phyloP scores from a whole-genome alignment of 2,113 vertebrate genomes.

The Syngnathus typhle region DNA sequence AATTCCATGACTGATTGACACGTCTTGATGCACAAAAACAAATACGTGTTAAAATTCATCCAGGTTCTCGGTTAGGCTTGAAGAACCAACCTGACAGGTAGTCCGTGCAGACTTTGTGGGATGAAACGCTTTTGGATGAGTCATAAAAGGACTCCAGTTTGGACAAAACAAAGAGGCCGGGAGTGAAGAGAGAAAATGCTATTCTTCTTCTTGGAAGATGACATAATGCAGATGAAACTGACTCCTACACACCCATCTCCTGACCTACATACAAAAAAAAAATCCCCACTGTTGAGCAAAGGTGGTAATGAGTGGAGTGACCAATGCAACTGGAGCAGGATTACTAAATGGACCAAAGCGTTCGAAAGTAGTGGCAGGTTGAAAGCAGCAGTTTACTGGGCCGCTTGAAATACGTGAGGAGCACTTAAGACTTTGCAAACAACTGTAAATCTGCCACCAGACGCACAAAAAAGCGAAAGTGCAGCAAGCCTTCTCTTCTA shows the following conservation, averaged over 20 bases:
- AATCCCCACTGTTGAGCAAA: constrained; percentile 17
- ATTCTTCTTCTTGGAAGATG: constrained; percentile 43
- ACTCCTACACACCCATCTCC: constrained; percentile 60
- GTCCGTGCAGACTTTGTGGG: constrained; percentile 14
- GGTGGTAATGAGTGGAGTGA: constrained; percentile 37
- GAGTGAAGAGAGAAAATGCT: constrained; percentile 43
- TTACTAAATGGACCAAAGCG: not conserved
- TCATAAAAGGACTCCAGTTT: constrained; percentile 44
- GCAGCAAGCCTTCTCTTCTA: constrained; percentile 12
- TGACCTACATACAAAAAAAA: constrained; percentile 59
- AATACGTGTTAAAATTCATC: not conserved
- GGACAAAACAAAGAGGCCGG: constrained; percentile 41
- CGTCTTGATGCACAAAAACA: not conserved
- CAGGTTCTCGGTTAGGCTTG: not conserved
- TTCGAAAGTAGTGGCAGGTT: not conserved
- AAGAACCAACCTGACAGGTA: constrained; percentile 34
- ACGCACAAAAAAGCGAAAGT: not conserved
- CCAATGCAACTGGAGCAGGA: not conserved
- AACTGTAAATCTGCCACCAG: constrained; percentile 1
- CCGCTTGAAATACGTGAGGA: not conserved
- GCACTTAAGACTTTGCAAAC: not conserved
- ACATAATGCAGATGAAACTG: constrained; percentile 53
- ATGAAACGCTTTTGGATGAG: constrained; percentile 33
- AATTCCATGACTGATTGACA: no score
- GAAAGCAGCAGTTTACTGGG: not conserved